Evolutionary conservation across 2,888 invertebrate genomes (phyloP).

Genomic region (Coenonympha arcania): DNA sequence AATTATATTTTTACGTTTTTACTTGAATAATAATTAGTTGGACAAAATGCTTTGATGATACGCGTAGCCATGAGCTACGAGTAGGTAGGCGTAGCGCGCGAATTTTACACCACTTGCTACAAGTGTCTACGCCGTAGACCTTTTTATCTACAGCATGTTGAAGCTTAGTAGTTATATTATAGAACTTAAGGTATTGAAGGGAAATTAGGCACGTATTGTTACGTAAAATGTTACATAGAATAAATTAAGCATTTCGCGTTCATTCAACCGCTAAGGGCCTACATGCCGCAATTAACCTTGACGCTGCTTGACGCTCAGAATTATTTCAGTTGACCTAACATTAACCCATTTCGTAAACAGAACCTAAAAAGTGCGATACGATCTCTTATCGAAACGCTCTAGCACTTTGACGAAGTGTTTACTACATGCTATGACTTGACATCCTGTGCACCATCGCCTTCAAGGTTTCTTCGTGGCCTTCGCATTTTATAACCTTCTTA

Average conservation of each 20-base stretch:
- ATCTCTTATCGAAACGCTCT: constrained; percentile 35
- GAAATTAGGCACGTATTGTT: not conserved
- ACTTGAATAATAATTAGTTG: too few relatives aligned
- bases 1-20: too few relatives aligned
- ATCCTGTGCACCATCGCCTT: constrained; percentile 32
- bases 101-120: constrained; percentile 53
- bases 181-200: not conserved
- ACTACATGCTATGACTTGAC: constrained; percentile 38
- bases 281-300: constrained; percentile 21
- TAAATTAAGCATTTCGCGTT: constrained; percentile 8
- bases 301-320: constrained; percentile 17
- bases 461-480: constrained; percentile 39
- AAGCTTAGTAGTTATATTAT: too few relatives aligned
- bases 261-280: constrained; percentile 10
- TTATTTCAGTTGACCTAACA: constrained; percentile 18
- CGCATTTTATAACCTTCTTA: constrained; percentile 28
- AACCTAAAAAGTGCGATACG: constrained; percentile 30
- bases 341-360: constrained; percentile 22
- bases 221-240: constrained; percentile 20
- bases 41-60: too few relatives aligned
- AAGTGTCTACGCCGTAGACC: constrained; percentile 35
- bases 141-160: not conserved
- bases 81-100: too few relatives aligned
- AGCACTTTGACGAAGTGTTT: constrained; percentile 39
- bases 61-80: constrained; percentile 39